Percentiles rank a stretch among this genome's conserved stretches.
Conservation (phyloP, 2,888 invertebrate genomes). For the Ctenicera cuprea region DNA sequence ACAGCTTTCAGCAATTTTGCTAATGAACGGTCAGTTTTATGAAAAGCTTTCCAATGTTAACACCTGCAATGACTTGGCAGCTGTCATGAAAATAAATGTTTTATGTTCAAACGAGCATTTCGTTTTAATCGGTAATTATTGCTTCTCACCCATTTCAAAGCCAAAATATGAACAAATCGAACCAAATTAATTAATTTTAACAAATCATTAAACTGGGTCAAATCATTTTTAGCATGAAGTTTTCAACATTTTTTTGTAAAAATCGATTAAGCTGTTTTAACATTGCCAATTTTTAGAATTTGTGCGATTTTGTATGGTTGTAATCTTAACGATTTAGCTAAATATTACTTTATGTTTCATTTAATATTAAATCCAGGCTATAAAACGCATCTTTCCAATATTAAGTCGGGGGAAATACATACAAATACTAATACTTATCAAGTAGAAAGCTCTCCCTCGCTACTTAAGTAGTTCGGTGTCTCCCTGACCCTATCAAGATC, state of each 20-base stretch:
- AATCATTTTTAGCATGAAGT: too few relatives aligned
- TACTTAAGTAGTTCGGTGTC: constrained; percentile 38
- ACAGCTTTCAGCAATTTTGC: constrained; percentile 7
- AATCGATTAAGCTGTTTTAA: too few relatives aligned
- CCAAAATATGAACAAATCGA: too few relatives aligned
- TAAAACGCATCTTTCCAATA: too few relatives aligned
- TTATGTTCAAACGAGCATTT: constrained; percentile 8
- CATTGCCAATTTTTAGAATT: too few relatives aligned
- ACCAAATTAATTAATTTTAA: too few relatives aligned
- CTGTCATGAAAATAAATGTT: constrained; percentile 16
- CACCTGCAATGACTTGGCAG: constrained; percentile 17
- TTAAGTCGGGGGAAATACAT: background rate
- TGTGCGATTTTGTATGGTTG: too few relatives aligned
- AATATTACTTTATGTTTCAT: too few relatives aligned
- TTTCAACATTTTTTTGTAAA: too few relatives aligned
- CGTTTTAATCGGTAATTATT: constrained; percentile 4
- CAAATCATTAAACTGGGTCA: background rate
- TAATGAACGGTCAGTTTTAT: constrained; percentile 17
- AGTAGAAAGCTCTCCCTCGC: constrained; percentile 35
- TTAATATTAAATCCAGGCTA: too few relatives aligned
- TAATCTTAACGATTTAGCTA: too few relatives aligned
- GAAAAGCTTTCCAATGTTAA: constrained; percentile 22
- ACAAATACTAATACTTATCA: constrained; percentile 34
- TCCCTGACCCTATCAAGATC: constrained; percentile 48
- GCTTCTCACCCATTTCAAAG: background rate